A percentile compares a stretch with the other conserved stretches of the same genome.
Conservation (phyloP, 2,797 vertebrate species). For the Pipistrellus kuhlii region DNA sequence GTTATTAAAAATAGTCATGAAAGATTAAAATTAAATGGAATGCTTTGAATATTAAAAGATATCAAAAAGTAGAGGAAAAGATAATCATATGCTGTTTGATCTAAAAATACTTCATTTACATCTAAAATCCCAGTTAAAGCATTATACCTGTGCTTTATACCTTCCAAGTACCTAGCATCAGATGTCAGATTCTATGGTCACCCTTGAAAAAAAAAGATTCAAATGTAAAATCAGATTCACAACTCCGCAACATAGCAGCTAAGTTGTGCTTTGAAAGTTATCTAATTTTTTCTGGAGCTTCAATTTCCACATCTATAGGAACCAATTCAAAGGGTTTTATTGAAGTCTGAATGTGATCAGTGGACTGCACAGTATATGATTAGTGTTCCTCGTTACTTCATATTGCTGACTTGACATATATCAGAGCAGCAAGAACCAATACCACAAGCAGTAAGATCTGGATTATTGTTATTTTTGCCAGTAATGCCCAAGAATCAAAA, state of each 20-base stretch:
- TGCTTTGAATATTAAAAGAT: not conserved
- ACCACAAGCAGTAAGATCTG: not conserved
- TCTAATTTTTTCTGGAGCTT: not conserved
- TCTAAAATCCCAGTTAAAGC: not conserved
- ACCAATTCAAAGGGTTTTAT: not conserved
- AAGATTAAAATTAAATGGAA: not conserved
- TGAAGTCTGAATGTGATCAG: not conserved
- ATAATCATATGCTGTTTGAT: not conserved
- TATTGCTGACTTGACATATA: not conserved
- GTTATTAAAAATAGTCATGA: not conserved
- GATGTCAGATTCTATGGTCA: not conserved
- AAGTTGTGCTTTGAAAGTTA: not conserved
- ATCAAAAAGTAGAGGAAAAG: not conserved
- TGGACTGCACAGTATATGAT: not conserved
- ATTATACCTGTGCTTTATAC: not conserved
- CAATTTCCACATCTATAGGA: not conserved
- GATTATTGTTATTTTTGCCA: not conserved
- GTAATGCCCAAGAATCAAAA: not conserved
- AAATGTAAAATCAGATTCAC: not conserved
- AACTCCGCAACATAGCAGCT: not conserved
- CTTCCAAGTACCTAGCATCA: not conserved
- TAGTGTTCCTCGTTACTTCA: not conserved
- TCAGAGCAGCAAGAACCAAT: not conserved
- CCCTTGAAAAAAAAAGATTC: not conserved
- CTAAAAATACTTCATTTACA: not conserved